Conservation (phyloP, 2,888 invertebrate genomes). For the Prosapia bicincta region DNA sequence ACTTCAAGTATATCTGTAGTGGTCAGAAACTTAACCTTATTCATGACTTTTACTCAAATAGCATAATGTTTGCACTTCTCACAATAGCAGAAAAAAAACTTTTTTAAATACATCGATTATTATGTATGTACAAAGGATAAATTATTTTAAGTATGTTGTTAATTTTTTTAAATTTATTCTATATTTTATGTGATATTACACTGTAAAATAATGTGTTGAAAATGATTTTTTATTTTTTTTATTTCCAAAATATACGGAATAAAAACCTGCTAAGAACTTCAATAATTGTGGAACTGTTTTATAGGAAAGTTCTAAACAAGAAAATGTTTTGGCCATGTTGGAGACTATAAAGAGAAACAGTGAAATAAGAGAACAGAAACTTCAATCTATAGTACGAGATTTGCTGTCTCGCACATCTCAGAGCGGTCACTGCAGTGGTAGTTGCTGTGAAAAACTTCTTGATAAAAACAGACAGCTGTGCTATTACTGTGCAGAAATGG, state of each 20-base stretch:
- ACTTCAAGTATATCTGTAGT: too few species aligned
- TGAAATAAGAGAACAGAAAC: slow-evolving; percentile 50
- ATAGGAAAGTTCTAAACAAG: slow-evolving; percentile 28
- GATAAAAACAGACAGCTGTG: slow-evolving; percentile 41
- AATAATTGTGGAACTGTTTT: slow-evolving; percentile 3
- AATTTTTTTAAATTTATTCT: too few species aligned
- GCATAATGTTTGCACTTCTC: too few species aligned
- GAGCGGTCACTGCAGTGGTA: slow-evolving; percentile 29
- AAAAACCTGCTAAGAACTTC: background rate
- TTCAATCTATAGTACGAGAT: slow-evolving; percentile 49
- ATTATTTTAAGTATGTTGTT: too few species aligned
- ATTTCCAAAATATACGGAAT: too few species aligned
- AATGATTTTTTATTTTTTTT: too few species aligned
- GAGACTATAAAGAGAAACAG: slow-evolving; percentile 49
- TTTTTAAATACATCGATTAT: too few species aligned
- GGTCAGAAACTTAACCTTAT: too few species aligned
- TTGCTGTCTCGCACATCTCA: slow-evolving; percentile 40
- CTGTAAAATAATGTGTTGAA: background rate
- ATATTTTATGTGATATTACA: too few species aligned
- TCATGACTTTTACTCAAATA: too few species aligned
- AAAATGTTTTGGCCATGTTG: slow-evolving; percentile 43
- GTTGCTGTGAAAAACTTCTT: slow-evolving; percentile 36
- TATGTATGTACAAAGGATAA: too few species aligned
- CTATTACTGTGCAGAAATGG: slow-evolving; percentile 40
- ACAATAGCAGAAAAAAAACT: too few species aligned